Evolutionary conservation across 2,888 invertebrate species (phyloP).

Genomic region (Drosophila paranaensis): DNA sequence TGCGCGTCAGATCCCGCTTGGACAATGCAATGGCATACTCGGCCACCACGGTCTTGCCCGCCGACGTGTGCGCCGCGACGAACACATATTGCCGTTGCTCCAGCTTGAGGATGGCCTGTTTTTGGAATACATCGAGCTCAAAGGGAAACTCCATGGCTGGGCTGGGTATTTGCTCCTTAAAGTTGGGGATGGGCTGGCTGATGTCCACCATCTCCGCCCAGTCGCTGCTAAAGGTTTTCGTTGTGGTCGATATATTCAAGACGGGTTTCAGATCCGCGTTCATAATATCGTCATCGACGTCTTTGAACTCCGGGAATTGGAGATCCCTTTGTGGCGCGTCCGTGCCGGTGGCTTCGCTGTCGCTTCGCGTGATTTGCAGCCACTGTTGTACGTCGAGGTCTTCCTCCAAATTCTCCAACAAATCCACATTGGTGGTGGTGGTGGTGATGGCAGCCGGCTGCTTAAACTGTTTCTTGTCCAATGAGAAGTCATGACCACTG

Average conservation of each 20-base stretch:
- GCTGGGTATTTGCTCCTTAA: constrained; percentile 91
- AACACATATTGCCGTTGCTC: constrained; percentile 98
- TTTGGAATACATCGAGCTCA: constrained; percentile 98
- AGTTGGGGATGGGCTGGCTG: constrained; percentile 91
- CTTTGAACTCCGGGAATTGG: constrained; percentile 68
- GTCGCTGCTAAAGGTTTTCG: constrained; percentile 86
- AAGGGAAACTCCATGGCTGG: constrained; percentile 95
- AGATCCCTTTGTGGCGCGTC: constrained; percentile 11
- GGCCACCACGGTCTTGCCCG: constrained; percentile 98
- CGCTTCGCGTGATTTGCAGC: constrained; percentile 73
- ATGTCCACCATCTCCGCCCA: constrained; percentile 96
- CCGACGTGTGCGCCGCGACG: constrained; percentile 99
- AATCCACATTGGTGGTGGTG: constrained; percentile 71
- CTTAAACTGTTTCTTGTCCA: neutral
- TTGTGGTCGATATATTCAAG: constrained; percentile 88
- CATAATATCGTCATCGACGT: constrained; percentile 82
- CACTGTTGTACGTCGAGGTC: constrained; percentile 83
- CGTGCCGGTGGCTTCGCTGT: constrained; percentile 5
- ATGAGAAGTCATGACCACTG: constrained; percentile 86
- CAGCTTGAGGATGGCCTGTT: constrained; percentile 96
- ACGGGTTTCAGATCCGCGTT: constrained; percentile 86
- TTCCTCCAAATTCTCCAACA: constrained; percentile 81
- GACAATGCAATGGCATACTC: constrained; percentile 99
- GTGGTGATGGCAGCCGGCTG: constrained; percentile 37
- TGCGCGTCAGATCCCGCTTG: constrained; percentile 94